Evolutionary conservation across 2,797 vertebrate species (phyloP), one percentile per base, ranked within the genome.

Genomic region (Rhabdomys pumilio): DNA sequence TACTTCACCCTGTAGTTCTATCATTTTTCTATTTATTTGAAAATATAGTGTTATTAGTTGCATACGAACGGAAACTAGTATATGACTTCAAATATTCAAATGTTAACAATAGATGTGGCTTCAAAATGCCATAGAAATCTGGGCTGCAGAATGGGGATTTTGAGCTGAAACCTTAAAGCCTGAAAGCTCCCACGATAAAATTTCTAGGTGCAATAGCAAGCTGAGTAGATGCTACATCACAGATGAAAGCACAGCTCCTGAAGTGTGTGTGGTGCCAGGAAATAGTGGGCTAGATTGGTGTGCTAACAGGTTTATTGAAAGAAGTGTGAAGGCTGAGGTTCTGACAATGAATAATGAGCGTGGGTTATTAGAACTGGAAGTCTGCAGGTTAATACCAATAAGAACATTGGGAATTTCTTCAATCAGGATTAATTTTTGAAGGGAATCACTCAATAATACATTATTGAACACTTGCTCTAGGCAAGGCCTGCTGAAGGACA

Each of bases 341-440:
- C 89, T 63, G 50, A 79, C 93, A 86, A 34, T 69, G 63, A 24
- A 87, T 97, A 82, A 22, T 53, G n/a, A 34, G 34, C 72, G 17
- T 93, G 41, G n/a, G 13, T 87, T 81, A 69, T 90, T 59, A 77
- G 77, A 67, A 73, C 34, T 17, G 24, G 69, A 24, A 93, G 41
- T 17, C 38, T 67, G 79, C 17, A 41, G 41, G 81, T 75, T 90
- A 92, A 84, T 50, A 55, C 44, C 44, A 61, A 80, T 47, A 95
- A 38, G 72, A 88, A 61, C 26, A 91, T 53, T 93, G 86, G 76
- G 82, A 65, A 89, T 84, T 72, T 96, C 65, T 92, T 95, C 22
- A 94, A 77, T 88, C 34, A 81, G 61, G 59, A 85, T 91, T 95
- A 90, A 41, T 77, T 96, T 94, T 96, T 85, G 59, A 63, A 92